Conservation (phyloP, 1,140 invertebrate genomes). For the Hermatobates lingyangjiaoensis region DNA sequence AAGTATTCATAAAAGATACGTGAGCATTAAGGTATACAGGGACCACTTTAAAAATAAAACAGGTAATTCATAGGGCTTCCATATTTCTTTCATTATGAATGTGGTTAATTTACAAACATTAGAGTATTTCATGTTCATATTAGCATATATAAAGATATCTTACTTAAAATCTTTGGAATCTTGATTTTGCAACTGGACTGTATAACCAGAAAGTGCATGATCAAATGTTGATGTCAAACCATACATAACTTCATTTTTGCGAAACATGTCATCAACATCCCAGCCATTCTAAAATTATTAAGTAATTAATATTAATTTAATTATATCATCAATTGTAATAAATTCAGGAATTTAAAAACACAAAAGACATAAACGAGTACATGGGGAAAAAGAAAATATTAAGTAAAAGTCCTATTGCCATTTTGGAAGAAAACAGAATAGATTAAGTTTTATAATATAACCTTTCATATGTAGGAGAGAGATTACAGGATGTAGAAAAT, state of each 20-base stretch:
- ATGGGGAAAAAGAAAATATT: too few relatives aligned
- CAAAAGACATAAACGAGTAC: too few relatives aligned
- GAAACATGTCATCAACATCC: conserved; percentile 89
- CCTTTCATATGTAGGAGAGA: not conserved
- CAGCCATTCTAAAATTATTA: conserved; percentile 63
- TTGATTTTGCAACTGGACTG: conserved; percentile 60
- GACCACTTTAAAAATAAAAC: too few relatives aligned
- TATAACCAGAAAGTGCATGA: conserved; percentile 66
- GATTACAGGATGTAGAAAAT: too few relatives aligned
- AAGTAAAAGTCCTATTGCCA: conserved; percentile 1
- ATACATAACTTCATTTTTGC: conserved; percentile 75
- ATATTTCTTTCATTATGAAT: too few relatives aligned
- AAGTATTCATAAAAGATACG: too few relatives aligned
- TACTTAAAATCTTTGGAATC: conserved; percentile 70
- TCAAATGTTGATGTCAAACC: conserved; percentile 77
- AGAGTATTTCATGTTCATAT: not conserved
- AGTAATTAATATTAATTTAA: conserved; percentile 6
- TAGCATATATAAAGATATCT: conserved; percentile 9
- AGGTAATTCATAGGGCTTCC: too few relatives aligned
- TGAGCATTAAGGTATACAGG: too few relatives aligned
- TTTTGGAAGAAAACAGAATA: conserved; percentile 1
- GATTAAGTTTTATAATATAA: not conserved
- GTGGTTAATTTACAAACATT: too few relatives aligned
- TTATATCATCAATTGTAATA: not conserved
- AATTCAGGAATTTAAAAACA: conserved; percentile 8